Evolutionary conservation across 2,113 vertebrate species (phyloP).

Genomic region (Nyctibius bracteatus): DNA sequence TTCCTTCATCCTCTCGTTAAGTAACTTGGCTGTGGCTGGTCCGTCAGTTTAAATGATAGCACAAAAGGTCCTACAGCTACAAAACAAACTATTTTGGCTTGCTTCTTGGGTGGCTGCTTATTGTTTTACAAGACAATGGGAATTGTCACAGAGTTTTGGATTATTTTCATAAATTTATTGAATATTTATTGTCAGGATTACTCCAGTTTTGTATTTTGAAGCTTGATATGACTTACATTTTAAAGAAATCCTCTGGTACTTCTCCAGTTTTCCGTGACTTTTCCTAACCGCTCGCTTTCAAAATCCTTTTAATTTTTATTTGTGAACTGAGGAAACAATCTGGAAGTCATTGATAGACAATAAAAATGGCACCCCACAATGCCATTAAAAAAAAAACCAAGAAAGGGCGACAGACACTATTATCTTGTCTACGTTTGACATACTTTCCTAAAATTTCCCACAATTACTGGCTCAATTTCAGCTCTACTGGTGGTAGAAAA

Average conservation of each 20-base stretch:
- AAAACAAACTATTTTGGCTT: slow-evolving; percentile 52
- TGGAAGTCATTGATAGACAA: slow-evolving; percentile 56
- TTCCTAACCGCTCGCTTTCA: neutral
- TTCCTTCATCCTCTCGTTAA: slow-evolving; percentile 1
- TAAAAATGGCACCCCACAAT: slow-evolving; percentile 35
- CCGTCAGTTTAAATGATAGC: slow-evolving; percentile 25
- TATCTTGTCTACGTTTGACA: slow-evolving; percentile 47
- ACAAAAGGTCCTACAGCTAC: slow-evolving; percentile 27
- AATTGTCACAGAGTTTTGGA: slow-evolving; percentile 30
- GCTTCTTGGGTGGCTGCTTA: slow-evolving; percentile 40
- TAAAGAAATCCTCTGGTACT: neutral
- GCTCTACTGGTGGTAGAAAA: slow-evolving; percentile 35
- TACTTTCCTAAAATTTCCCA: slow-evolving; percentile 52
- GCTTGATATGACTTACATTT: neutral
- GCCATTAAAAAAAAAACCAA: neutral
- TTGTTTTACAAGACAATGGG: slow-evolving; percentile 52
- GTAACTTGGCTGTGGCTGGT: neutral
- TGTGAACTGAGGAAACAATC: slow-evolving; percentile 41
- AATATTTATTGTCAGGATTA: slow-evolving; percentile 37
- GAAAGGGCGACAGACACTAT: neutral
- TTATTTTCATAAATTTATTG: slow-evolving; percentile 44
- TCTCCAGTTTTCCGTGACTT: neutral
- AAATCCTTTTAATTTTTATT: slow-evolving; percentile 28
- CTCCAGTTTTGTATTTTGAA: slow-evolving; percentile 15
- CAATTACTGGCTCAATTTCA: slow-evolving; percentile 40